Percentiles rank a stretch among this genome's conserved stretches.
Evolutionary conservation across 37 sponge, comb jelly and placozoan genomes (phyloP).

Genomic region (Ianthella basta): DNA sequence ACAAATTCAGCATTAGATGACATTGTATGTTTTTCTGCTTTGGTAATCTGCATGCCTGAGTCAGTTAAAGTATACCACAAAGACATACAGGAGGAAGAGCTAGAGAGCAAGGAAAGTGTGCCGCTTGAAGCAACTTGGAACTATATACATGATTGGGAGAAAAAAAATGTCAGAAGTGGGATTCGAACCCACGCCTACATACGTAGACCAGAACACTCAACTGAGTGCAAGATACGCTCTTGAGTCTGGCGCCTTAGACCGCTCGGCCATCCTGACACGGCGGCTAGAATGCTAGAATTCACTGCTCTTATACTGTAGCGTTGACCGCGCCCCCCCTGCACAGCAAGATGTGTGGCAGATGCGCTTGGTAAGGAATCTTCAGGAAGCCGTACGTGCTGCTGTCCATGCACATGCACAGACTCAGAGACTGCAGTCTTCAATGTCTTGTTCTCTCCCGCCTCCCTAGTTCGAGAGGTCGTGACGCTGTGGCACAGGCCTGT

Average conservation of each 20-base stretch:
- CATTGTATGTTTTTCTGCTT: too few species aligned
- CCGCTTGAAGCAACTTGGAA: too few species aligned
- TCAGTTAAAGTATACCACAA: too few species aligned
- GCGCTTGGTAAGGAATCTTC: constrained; percentile 62
- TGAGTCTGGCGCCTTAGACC: constrained; percentile 99
- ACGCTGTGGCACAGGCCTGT: constrained; percentile 55
- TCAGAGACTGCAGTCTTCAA: background rate
- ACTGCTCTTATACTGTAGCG: background rate
- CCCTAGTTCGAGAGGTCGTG: constrained; percentile 46
- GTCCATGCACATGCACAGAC: background rate
- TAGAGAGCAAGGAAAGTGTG: too few species aligned
- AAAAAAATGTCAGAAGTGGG: constrained; percentile 99
- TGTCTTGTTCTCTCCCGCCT: background rate
- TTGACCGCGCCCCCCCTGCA: background rate
- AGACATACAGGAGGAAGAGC: too few species aligned
- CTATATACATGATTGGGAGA: too few species aligned
- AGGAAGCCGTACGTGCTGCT: background rate
- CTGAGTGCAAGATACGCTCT: constrained; percentile 72
- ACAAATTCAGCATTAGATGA: too few species aligned
- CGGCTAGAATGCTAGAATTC: background rate
- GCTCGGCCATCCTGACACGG: constrained; percentile 99
- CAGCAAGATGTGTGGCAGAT: constrained; percentile 71
- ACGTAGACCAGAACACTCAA: constrained; percentile 98
- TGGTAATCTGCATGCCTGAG: too few species aligned
- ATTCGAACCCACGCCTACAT: constrained; percentile 99